Base-by-base conservation (phyloP, 2,797 vertebrate species). In the Clarias laeviceps region DNA sequence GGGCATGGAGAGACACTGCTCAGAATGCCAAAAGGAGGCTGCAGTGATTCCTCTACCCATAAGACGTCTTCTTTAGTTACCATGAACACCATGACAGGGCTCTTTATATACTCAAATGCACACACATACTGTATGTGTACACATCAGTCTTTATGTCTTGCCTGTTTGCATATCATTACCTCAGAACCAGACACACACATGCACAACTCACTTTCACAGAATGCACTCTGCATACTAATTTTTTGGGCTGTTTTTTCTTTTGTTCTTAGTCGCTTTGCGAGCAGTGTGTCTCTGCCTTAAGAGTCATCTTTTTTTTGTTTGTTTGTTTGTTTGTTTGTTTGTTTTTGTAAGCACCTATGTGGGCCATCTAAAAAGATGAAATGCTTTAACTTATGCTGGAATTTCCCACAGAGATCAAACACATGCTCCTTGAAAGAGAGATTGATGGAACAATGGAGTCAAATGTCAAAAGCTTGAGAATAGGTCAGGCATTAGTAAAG, bases 141-240 rank as follows among this genome's bases (percentile, higher is more conserved):
- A 80, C 72, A 50, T 79, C 84, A 83, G 73, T 84, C 83, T 54
- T 82, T 79, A 62, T 45, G 56, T 72, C 82, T 80, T 84, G 83
- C 83, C 89, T 86, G 89, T 91, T 89, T 89, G 90, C 66, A 87
- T 87, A 81, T 89, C 89, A 92, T 91, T 90, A 89, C 89, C 86
- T 64, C 79, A 86, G 87, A 74, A 37, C 84, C 72, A 24, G 69
- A 89, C 89, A 90, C 86, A 89, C 84, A 45, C 66, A 37, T 32
- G 3, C 66, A 32, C 64, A 68, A 79, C 82, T 76, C 32, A 73
- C 82, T 83, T 84, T 56, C n/a, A 74, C 79, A 57, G 54, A 81
- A 85, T 68, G 68, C 85, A 64, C 11, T 34, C 81, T 70, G 82
- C 82, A 88, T 88, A 64, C 64, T 86, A 86, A 88, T 88, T 65